phyloP scores from a whole-genome alignment of 2,797 vertebrate species.

The Naso thynnoides region DNA sequence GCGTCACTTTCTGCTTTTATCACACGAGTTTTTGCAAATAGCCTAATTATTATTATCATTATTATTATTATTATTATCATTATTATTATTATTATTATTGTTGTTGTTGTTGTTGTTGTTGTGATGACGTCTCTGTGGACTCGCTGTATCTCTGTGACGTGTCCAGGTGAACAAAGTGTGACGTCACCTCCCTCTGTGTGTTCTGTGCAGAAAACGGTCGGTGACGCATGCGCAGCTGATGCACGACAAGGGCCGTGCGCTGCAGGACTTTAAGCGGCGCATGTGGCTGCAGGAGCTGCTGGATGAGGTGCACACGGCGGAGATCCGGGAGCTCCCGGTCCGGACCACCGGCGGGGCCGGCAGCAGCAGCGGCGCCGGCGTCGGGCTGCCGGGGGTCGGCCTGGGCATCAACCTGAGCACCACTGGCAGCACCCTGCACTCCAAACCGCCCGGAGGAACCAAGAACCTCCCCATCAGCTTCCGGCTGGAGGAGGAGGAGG shows the following conservation, averaged over 20 bases:
- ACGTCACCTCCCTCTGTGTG: background rate
- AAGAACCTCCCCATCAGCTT: slow-evolving; percentile 91
- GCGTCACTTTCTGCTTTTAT: too few species aligned
- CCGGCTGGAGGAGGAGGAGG: slow-evolving; percentile 89
- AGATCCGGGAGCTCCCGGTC: slow-evolving; percentile 87
- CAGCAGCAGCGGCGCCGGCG: slow-evolving; percentile 56
- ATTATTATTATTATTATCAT: too few species aligned
- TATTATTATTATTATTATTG: too few species aligned
- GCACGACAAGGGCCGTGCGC: slow-evolving; percentile 95
- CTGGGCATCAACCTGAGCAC: slow-evolving; percentile 72
- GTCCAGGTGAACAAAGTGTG: background rate
- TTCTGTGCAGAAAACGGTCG: slow-evolving; percentile 87
- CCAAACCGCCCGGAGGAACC: slow-evolving; percentile 90
- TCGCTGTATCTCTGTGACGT: too few species aligned
- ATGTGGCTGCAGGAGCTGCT: slow-evolving; percentile 95
- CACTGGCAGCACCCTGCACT: slow-evolving; percentile 85
- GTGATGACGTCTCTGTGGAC: too few species aligned
- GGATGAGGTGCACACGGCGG: slow-evolving; percentile 94
- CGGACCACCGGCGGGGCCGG: slow-evolving; percentile 52
- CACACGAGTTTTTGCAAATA: too few species aligned
- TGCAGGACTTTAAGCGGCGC: slow-evolving; percentile 92
- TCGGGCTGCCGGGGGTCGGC: slow-evolving; percentile 42
- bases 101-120: too few species aligned
- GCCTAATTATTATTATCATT: too few species aligned
- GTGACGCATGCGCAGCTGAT: slow-evolving; percentile 97